Conservation (phyloP, 1,140 invertebrate species). For the Mactra quadrangularis region DNA sequence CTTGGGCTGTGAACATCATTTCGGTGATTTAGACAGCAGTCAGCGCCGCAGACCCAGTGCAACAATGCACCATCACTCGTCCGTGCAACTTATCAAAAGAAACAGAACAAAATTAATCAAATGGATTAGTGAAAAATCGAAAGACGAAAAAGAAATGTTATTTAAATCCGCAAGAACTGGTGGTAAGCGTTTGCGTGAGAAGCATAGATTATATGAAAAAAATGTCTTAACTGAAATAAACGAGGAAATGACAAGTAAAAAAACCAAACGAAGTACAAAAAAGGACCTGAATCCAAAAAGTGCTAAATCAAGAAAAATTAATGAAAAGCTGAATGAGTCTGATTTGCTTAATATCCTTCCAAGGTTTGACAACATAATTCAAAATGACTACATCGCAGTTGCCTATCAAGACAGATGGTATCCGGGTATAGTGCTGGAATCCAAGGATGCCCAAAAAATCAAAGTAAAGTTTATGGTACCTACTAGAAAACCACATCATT, state of each 20-base stretch:
- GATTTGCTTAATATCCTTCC: not conserved
- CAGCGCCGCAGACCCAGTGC: too few species aligned
- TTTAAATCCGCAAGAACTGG: too few species aligned
- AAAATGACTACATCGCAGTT: not conserved
- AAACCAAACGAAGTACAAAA: not conserved
- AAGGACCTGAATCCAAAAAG: not conserved
- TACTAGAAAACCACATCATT: not conserved
- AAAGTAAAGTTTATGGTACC: not conserved
- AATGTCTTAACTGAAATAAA: slow-evolving; percentile 1
- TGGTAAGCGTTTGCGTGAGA: too few species aligned
- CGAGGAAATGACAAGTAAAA: slow-evolving; percentile 3
- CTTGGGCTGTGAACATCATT: too few species aligned
- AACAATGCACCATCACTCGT: slow-evolving; percentile 22
- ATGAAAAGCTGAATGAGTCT: not conserved
- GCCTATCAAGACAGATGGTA: slow-evolving; percentile 4
- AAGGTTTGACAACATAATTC: not conserved
- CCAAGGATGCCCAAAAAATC: not conserved
- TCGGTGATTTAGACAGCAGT: too few species aligned
- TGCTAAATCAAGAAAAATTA: not conserved
- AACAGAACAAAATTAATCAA: not conserved
- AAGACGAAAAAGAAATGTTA: too few species aligned
- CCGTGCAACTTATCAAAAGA: slow-evolving; percentile 9
- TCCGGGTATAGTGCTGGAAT: not conserved
- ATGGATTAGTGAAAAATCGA: not conserved
- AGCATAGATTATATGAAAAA: not conserved